Base-by-base conservation (phyloP, 2,797 vertebrate genomes). In the Rhabdomys pumilio region DNA sequence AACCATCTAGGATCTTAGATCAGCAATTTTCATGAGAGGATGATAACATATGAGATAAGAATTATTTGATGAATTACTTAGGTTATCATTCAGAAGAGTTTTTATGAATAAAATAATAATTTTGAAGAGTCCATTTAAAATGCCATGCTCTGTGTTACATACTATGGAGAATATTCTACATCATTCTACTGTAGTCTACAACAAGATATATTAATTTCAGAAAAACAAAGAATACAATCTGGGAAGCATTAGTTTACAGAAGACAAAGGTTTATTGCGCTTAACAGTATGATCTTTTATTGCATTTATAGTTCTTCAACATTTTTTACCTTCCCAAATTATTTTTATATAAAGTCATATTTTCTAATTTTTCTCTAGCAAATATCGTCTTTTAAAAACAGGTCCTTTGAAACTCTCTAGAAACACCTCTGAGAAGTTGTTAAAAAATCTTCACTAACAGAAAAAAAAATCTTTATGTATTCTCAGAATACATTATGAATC, bases 381-480 rank as follows among this genome's bases (percentile, higher is more conserved):
- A 41, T 24, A 5, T 82, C 3, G 59, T n/a, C 26, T n/a, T 44
- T 19, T 34, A 12, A 79, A 53, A 11, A 34, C 3, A 34, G 0
- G 65, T 34, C 65, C 13, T 67, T 67, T 91, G 11, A 82, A 83
- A 76, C n/a, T 24, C 0, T 24, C 0, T 87, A 14, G 34, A 90
- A 75, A 50, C 2, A 22, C 24, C 22, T 75, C 69, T 67, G 77
- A 82, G 11, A 94, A 34, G 0, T 17, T 73, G 73, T 34, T 87
- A 83, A 75, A 44, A 41, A 41, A 86, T 44, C 2, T 67, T 13
- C 19, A 82, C 2, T 55, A 72, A 90, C 53, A 90, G 59, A 8
- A 34, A 59, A 65, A 59, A 2, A 95, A 73, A 77, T 65, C 34
- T 91, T 96, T 65, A 47, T 31, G 65, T 69, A 90, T 55, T 24